Evolutionary conservation across 2,888 invertebrate genomes (phyloP), one percentile per base, ranked within the genome.

Genomic region (Pelosia muscerda): DNA sequence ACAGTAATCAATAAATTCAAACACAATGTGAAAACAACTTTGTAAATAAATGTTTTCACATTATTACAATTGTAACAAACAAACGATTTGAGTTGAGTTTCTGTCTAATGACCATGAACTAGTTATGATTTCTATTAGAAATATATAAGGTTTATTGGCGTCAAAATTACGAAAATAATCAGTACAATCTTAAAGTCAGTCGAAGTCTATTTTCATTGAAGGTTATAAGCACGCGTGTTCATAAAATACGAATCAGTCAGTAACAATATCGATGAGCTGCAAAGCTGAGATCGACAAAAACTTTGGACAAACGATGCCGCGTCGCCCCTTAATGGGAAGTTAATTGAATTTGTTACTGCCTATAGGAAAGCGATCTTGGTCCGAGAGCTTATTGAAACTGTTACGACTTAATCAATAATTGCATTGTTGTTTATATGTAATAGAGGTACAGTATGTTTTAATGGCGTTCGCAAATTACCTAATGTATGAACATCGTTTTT

Each of bases 321-420:
- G 71, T 74, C 65, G 65, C 77, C 79, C 79, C 79, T 68, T 79
- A 81, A 81, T 80, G 75, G 77, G 71, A 79, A 79, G 70, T 73
- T 81, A 81, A 81, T 80, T 80, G 81, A 80, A 80, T 80, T 80
- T 75, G 75, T 74, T 74, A 73, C 77, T 75, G 72, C 63, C 49
- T 79, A 69, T 38, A 69, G 71, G 68, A 74, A 73, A 73, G 68
- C 66, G 73, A 73, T 67, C 55, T 65, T 68, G 68, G 73, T 66
- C 15, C 34, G 64, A 55, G 64, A 42, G 49, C 57, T 65, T 69
- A 65, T 69, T 69, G 65, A 34, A 38, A 57, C 49, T 62, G 62
- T 26, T 66, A 62, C 42, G 56, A 42, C 49, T 62, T 58, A 62
- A 69, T 65, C 65, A 65, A 69, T 65, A 61, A 57, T 34, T 63